phyloP scores from a whole-genome alignment of 2,113 vertebrate genomes.

The Labrus mixtus region DNA sequence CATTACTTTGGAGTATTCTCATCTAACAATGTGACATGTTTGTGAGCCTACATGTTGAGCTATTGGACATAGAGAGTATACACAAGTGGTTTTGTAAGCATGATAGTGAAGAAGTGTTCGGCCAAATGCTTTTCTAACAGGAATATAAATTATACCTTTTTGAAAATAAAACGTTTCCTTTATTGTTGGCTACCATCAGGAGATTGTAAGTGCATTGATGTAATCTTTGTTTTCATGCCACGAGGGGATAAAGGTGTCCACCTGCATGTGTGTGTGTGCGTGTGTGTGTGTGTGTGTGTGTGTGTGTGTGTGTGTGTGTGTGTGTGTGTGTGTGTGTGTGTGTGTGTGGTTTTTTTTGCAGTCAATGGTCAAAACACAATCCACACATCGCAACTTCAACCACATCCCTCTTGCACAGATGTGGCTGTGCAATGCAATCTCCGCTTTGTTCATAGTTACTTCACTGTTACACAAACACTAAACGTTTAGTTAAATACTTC shows the following conservation, averaged over 20 bases:
- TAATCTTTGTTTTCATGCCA: neutral
- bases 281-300: no score
- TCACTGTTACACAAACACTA: conserved; percentile 16
- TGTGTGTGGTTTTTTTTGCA: no score
- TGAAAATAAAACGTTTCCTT: neutral
- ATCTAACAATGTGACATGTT: no score
- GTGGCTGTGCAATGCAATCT: conserved; percentile 45
- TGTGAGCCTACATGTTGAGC: no score
- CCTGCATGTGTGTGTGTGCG: conserved; percentile 9
- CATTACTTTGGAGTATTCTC: no score
- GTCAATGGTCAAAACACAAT: neutral
- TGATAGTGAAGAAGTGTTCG: no score
- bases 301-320: no score
- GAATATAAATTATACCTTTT: neutral
- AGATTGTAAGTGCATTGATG: neutral
- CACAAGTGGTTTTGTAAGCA: no score
- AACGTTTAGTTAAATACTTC: conserved; percentile 12
- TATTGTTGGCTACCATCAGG: neutral
- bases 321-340: conserved; percentile 6
- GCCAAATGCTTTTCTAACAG: no score
- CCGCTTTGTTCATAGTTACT: conserved; percentile 30
- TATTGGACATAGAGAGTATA: no score
- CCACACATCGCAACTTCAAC: conserved; percentile 31
- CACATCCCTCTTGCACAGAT: conserved; percentile 52
- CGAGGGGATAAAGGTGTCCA: conserved; percentile 16